A percentile compares a stretch with the other conserved stretches of the same genome.
phyloP scores from a whole-genome alignment of 2,888 invertebrate species.

The Resseliella maxima region DNA sequence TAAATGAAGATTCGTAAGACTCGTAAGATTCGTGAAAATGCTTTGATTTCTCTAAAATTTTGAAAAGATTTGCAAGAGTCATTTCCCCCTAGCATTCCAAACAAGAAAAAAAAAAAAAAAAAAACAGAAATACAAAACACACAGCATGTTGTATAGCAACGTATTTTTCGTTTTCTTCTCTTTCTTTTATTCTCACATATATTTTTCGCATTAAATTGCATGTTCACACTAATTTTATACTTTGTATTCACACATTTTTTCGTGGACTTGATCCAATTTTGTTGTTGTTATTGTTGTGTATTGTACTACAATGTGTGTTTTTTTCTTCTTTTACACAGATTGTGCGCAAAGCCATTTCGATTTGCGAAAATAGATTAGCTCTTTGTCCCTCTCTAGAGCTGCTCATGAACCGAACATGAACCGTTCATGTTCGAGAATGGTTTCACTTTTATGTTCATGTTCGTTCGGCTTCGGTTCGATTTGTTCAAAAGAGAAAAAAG shows the following conservation, averaged over 20 bases:
- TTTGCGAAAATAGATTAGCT: background rate
- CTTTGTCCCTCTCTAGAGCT: background rate
- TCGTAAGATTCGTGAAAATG: no score
- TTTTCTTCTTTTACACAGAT: background rate
- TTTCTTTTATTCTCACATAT: background rate
- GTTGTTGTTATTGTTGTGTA: background rate
- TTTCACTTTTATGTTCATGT: no score
- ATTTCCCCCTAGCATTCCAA: no score
- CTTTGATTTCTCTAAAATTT: no score
- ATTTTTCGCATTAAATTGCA: constrained; percentile 42
- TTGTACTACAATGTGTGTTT: background rate
- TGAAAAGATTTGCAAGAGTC: no score
- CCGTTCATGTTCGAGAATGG: no score
- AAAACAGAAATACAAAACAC: background rate
- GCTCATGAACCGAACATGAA: no score
- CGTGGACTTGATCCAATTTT: constrained; percentile 36
- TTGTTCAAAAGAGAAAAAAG: no score
- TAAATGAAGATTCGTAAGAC: no score
- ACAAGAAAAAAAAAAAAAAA: no score
- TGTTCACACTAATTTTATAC: constrained; percentile 40
- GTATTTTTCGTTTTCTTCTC: background rate
- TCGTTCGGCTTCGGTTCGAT: no score
- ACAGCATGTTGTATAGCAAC: constrained; percentile 20
- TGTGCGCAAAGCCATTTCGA: constrained; percentile 7
- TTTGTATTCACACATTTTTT: constrained; percentile 33